Evolutionary conservation across 2,113 vertebrate species (phyloP), one percentile per base, ranked within the genome.

Genomic region (Apistogramma diplotaenia): DNA sequence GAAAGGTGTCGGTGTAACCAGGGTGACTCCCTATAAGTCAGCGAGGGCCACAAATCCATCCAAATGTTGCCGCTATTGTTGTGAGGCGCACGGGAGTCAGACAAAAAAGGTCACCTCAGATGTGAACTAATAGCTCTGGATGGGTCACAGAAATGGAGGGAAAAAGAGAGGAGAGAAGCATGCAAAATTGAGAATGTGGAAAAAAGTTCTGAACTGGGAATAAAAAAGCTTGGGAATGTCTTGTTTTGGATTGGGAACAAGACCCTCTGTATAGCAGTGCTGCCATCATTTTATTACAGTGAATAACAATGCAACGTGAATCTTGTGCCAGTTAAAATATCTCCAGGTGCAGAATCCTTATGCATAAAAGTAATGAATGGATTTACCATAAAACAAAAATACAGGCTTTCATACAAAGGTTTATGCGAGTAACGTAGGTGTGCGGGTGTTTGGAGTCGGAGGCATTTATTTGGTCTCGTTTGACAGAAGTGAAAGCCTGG

Each of bases 21-120:
- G 16, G 78, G 93, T 9, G 73, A 93, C 86, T 23, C 54, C 3
- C 23, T 82, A 49, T 70, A 85, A 81, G 83, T 81, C 88, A 89
- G 5, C 51, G 85, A 35, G 78, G 12, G 81, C 79, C 80, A 86
- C 89, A 92, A 93, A 92, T 91, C 83, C 81, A 90, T 89, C 82
- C 43, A 25, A 87, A 85, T 78, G 89, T 89, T 85, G 76, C 43
- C 25, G 55, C 89, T 74, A 81, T 91, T 91, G 90, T 92, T 84
- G 88, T 53, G 82, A 67, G 53, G 73, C 6, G 54, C 70, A 40
- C 10, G 15, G 65, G 78, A 89, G 75, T 81, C 43, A 35, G 46
- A 87, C 74, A 82, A 81, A 74, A 81, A 89, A 93, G 89, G 90
- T 87, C 90, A 87, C 51, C 25, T 83, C 67, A 76, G 77, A 86